A percentile compares a stretch with the other conserved stretches of the same genome.
These are phyloP conservation scores for Synanthedon formicaeformis DNA, from an alignment of 2,888 invertebrate species.

Conservation along the genomic window DNA sequence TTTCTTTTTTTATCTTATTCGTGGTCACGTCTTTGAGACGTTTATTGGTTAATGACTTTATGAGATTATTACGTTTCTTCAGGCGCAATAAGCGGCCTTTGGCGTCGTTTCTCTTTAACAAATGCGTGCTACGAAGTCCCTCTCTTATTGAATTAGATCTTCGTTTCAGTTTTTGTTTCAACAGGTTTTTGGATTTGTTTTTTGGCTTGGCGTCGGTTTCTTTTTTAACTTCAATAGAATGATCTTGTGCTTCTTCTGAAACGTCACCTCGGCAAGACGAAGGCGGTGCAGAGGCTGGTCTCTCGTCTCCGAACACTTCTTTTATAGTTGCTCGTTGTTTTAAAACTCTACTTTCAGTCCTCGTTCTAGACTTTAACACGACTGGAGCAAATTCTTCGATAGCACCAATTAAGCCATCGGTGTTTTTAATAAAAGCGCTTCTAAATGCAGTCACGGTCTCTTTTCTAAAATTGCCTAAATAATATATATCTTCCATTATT, in stretches of 20 bases:
- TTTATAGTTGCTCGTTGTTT: constrained; percentile 83
- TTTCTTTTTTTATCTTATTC: constrained; percentile 45
- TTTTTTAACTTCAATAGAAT: constrained; percentile 34
- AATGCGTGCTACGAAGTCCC: constrained; percentile 58
- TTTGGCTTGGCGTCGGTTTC: constrained; percentile 43
- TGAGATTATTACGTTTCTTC: constrained; percentile 59
- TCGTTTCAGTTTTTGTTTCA: constrained; percentile 49
- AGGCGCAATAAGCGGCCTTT: constrained; percentile 55
- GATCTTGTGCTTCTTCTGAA: constrained; percentile 32
- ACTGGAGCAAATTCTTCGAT: constrained; percentile 77
- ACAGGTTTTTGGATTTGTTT: constrained; percentile 49
- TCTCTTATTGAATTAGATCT: constrained; percentile 59
- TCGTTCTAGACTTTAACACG: constrained; percentile 78
- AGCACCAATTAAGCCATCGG: constrained; percentile 67
- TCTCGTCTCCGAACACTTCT: constrained; percentile 83
- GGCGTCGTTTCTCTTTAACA: constrained; percentile 56
- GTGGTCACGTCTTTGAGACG: constrained; percentile 45
- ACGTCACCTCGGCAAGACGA: constrained; percentile 69
- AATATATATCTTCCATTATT: constrained; percentile 69
- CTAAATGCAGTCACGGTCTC: constrained; percentile 77
- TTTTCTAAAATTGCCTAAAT: constrained; percentile 75
- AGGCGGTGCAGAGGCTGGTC: constrained; percentile 86
- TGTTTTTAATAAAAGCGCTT: constrained; percentile 75
- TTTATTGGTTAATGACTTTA: constrained; percentile 53
- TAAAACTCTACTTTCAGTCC: constrained; percentile 77